phyloP scores from a whole-genome alignment of 2,888 invertebrate species.

The Malthinus seriepunctatus region DNA sequence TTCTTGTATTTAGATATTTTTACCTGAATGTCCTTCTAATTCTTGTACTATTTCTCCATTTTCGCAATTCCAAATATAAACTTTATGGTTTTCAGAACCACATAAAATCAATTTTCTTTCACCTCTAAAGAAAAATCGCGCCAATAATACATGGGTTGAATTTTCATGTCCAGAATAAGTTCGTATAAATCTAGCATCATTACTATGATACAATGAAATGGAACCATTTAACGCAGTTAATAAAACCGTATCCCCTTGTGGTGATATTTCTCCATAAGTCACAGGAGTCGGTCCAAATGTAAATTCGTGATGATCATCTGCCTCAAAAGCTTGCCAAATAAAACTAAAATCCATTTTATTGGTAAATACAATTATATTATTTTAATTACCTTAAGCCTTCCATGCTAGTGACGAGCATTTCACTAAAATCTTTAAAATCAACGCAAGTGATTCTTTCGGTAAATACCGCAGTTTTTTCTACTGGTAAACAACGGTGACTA shows the following conservation, averaged over 20 bases:
- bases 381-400: background rate
- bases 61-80: background rate
- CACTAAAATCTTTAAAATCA: background rate
- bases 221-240: background rate
- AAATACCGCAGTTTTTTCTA: background rate
- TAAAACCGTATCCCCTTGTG: background rate
- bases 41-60: background rate
- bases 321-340: background rate
- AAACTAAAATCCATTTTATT: background rate
- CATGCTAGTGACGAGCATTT: background rate
- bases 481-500: background rate
- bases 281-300: background rate
- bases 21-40: background rate
- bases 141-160: background rate
- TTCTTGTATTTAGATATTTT: background rate
- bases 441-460: background rate
- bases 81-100: background rate
- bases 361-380: background rate
- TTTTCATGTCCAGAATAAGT: background rate
- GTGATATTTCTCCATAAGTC: background rate
- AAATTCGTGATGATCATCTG: background rate
- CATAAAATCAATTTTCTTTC: background rate
- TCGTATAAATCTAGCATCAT: background rate
- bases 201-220: background rate
- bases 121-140: background rate